Conservation (phyloP, 64 coral and sea anemone species). For the Pocillopora damicornis region DNA sequence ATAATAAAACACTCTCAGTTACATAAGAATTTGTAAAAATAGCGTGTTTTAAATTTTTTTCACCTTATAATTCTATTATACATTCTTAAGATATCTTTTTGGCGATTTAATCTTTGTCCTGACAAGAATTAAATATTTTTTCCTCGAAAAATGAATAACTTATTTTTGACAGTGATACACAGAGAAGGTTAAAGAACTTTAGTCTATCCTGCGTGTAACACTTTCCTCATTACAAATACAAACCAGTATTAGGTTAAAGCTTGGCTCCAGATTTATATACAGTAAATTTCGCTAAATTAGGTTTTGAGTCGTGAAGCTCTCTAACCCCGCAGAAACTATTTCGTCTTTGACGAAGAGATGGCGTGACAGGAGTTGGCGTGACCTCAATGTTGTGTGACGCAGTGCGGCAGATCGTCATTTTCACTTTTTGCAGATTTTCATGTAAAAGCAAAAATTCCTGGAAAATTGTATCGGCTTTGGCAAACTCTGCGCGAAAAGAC, state of each 20-base stretch:
- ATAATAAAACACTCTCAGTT: too few relatives aligned
- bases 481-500: conserved; percentile 60
- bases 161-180: too few relatives aligned
- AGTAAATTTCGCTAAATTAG: conserved; percentile 10
- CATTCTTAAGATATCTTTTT: too few relatives aligned
- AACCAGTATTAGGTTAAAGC: neutral
- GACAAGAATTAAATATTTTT: too few relatives aligned
- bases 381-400: conserved; percentile 57
- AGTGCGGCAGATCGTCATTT: conserved; percentile 61
- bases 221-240: neutral
- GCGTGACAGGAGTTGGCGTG: neutral
- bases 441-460: conserved; percentile 83
- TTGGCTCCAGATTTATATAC: conserved; percentile 57
- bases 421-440: conserved; percentile 57
- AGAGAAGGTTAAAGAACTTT: too few relatives aligned
- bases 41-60: too few relatives aligned
- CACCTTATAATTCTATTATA: too few relatives aligned
- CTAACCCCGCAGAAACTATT: conserved; percentile 21
- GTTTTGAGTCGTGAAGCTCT: neutral
- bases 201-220: too few relatives aligned
- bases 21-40: too few relatives aligned
- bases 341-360: neutral
- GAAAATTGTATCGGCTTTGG: conserved; percentile 75
- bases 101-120: too few relatives aligned
- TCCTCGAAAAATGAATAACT: too few relatives aligned